Base-by-base conservation (phyloP, 2,888 invertebrate species). In the Odontothrips loti region DNA sequence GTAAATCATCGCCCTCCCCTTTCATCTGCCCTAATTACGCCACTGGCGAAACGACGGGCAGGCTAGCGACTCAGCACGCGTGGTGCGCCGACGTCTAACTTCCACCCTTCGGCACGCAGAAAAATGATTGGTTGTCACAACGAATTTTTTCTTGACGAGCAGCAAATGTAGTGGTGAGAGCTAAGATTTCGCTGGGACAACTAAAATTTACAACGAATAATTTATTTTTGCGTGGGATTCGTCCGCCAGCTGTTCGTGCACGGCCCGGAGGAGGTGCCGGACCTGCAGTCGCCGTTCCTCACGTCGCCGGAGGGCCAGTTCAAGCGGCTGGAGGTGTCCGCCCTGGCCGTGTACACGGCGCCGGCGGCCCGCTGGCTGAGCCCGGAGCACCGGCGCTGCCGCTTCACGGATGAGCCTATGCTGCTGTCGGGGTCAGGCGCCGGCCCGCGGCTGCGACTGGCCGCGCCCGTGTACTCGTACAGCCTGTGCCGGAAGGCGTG, bases 261-360 rank as follows among this genome's bases (percentile, higher is more conserved):
- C 84, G 92, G 92, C 0, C 91, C 93, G 0, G 87, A 89, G 47
- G 94, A 94, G 87, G 89, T 92, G 0, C 91, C 93, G 0, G 93
- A 93, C 84, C 89, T 92, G 79, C 90, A 92, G 0, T 91, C 90
- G 47, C 87, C 87, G 82, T 85, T 84, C 47, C 82, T 86, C 3
- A 82, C 82, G 11, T 86, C 87, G 0, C 84, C 85, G 10, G 85
- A 87, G 80, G 87, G 86, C 11, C 86, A 84, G 84, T 92, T 91
- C 83, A 89, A 91, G 85, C 91, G 91, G 20, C 85, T 92, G 10
- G 91, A 91, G 82, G 88, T 92, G 10, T 90, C 90, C 3, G 91
- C 91, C 0, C 84, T 91, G 68, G 90, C 90, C 80, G 91, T 91
- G 17, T 90, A 90, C 83, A 91, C 91, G 0, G 88, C 91, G 0